phyloP scores from a whole-genome alignment of 2,113 vertebrate species.

The Phainopepla nitens region DNA sequence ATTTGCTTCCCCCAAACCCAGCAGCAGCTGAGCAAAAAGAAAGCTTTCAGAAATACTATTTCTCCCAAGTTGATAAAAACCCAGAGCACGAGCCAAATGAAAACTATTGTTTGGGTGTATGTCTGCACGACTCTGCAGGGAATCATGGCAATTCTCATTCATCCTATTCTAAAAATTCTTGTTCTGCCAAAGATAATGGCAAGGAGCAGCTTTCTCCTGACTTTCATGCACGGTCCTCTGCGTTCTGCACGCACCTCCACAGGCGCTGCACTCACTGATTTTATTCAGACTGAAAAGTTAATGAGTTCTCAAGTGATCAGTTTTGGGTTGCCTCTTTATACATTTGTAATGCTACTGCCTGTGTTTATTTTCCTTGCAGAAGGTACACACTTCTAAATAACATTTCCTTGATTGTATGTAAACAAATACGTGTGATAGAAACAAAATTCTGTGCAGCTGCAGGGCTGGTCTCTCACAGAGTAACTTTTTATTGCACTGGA shows the following conservation, averaged over 20 bases:
- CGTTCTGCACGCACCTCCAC: neutral
- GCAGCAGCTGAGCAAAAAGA: neutral
- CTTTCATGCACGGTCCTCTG: neutral
- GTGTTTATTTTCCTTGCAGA: neutral
- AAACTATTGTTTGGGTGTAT: constrained; percentile 17
- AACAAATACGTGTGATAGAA: neutral
- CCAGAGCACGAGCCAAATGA: neutral
- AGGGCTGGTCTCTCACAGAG: neutral
- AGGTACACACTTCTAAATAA: neutral
- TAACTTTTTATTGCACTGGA: neutral
- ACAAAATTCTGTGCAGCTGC: neutral
- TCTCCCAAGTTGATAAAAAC: neutral
- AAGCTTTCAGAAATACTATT: neutral
- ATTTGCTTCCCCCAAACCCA: neutral
- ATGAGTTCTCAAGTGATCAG: neutral
- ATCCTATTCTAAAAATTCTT: neutral
- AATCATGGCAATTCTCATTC: neutral
- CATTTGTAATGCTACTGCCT: neutral
- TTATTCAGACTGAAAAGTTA: neutral
- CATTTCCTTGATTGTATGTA: neutral
- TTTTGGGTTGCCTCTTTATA: neutral
- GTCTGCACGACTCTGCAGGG: neutral
- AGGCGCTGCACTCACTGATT: neutral
- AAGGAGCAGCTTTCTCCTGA: neutral
- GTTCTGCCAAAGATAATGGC: neutral